Percentiles rank a stretch among this genome's conserved stretches.
Evolutionary conservation across 2,888 invertebrate genomes (phyloP).

Genomic region (Dermolepida albohirtum): DNA sequence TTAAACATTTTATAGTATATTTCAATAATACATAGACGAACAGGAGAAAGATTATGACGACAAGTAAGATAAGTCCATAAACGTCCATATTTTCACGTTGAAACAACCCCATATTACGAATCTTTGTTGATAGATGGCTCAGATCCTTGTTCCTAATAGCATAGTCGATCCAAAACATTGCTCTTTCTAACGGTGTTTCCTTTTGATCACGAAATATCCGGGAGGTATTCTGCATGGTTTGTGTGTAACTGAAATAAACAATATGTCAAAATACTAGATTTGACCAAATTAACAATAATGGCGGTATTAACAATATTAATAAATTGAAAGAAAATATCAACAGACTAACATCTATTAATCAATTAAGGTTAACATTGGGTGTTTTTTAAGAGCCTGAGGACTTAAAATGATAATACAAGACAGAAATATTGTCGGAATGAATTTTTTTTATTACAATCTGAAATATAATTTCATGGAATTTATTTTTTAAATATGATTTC

Average conservation of each 20-base stretch:
- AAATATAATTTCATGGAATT: no score
- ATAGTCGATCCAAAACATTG: conserved; percentile 40
- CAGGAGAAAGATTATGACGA: background rate
- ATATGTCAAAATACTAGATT: background rate
- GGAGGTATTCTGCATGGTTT: conserved; percentile 47
- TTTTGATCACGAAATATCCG: conserved; percentile 47
- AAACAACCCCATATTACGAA: conserved; percentile 24
- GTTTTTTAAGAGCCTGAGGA: no score
- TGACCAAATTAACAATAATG: no score
- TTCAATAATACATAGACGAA: background rate
- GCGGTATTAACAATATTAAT: background rate
- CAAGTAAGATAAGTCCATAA: background rate
- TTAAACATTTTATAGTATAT: no score
- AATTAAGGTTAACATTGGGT: no score
- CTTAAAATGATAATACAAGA: no score
- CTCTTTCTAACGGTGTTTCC: conserved; percentile 47
- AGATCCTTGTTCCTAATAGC: conserved; percentile 9
- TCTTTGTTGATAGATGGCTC: conserved; percentile 8
- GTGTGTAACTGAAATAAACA: conserved; percentile 47
- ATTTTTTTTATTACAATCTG: no score
- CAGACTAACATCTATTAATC: no score
- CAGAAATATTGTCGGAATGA: no score
- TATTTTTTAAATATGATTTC: no score
- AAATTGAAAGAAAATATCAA: background rate
- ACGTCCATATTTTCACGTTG: conserved; percentile 27